phyloP scores from a whole-genome alignment of 2,888 invertebrate species.

The Diplolepis rosae region DNA sequence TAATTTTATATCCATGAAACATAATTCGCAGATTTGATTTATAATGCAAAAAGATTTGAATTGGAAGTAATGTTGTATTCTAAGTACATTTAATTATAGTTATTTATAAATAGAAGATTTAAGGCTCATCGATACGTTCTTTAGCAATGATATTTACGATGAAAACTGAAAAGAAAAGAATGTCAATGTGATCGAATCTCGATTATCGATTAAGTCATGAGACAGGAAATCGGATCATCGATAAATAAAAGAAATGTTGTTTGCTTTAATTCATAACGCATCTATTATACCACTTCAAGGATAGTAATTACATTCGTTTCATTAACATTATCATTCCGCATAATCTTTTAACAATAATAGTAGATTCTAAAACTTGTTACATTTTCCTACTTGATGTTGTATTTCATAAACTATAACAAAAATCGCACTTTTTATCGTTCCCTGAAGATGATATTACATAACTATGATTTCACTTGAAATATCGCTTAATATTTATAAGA shows the following conservation, averaged over 20 bases:
- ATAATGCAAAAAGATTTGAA: no score
- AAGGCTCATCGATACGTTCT: no score
- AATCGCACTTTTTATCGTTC: slow-evolving; percentile 4
- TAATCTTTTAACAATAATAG: neutral
- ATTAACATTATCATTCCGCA: neutral
- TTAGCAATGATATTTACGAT: no score
- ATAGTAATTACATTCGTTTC: neutral
- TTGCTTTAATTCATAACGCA: neutral
- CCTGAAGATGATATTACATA: neutral
- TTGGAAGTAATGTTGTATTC: no score
- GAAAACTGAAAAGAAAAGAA: no score
- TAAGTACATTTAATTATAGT: no score
- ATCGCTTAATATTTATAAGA: no score
- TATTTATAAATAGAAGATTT: no score
- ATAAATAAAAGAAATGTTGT: neutral
- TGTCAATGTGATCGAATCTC: neutral
- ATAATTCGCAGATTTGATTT: no score
- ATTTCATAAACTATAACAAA: neutral
- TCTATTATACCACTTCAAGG: neutral
- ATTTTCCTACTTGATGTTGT: neutral
- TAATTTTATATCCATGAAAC: no score
- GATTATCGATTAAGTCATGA: neutral
- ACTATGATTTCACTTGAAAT: no score
- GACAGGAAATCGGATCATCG: no score
- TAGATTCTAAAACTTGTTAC: neutral